phyloP scores from a whole-genome alignment of 53 echinoderm and acorn worm species.

The Henricia sp. region DNA sequence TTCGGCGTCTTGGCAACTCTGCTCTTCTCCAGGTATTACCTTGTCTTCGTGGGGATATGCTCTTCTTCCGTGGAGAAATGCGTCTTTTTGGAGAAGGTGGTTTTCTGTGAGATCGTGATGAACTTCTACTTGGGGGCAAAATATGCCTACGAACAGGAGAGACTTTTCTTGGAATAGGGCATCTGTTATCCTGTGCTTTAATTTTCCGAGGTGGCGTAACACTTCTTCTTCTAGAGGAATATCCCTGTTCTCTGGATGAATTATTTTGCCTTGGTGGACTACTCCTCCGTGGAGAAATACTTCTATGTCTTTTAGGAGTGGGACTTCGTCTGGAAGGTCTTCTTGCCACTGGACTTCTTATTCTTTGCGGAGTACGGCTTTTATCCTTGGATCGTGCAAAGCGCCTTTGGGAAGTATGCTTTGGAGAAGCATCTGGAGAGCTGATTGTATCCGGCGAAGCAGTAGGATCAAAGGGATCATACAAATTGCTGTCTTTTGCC shows the following conservation, averaged over 20 bases:
- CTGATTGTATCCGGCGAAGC: slow-evolving; percentile 76
- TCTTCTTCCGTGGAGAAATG: slow-evolving; percentile 18
- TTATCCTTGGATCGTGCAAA: slow-evolving; percentile 19
- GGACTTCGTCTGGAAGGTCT: slow-evolving; percentile 24
- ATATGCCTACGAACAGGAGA: slow-evolving; percentile 1
- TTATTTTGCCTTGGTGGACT: slow-evolving; percentile 24
- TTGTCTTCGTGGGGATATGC: neutral
- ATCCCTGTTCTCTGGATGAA: slow-evolving; percentile 33
- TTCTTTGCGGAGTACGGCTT: slow-evolving; percentile 37
- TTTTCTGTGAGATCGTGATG: slow-evolving; percentile 20
- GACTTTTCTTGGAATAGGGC: slow-evolving; percentile 22
- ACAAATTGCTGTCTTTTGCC: slow-evolving; percentile 59
- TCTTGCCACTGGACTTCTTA: slow-evolving; percentile 17
- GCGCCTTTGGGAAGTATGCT: neutral
- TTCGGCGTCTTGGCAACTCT: neutral
- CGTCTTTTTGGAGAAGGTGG: slow-evolving; percentile 28
- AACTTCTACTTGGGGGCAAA: slow-evolving; percentile 19
- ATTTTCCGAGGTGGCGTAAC: slow-evolving; percentile 34
- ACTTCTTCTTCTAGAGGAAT: slow-evolving; percentile 38
- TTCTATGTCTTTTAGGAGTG: slow-evolving; percentile 38
- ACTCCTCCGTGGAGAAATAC: slow-evolving; percentile 38
- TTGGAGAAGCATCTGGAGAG: slow-evolving; percentile 30
- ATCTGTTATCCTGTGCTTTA: slow-evolving; percentile 7
- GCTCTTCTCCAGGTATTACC: too few relatives aligned
- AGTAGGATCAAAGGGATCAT: slow-evolving; percentile 97